Percentiles rank a stretch among this genome's conserved stretches.
These are phyloP conservation scores for Umimayanthus chanpuru DNA, from an alignment of 92 coral and sea anemone species.

Conservation along the genomic window DNA sequence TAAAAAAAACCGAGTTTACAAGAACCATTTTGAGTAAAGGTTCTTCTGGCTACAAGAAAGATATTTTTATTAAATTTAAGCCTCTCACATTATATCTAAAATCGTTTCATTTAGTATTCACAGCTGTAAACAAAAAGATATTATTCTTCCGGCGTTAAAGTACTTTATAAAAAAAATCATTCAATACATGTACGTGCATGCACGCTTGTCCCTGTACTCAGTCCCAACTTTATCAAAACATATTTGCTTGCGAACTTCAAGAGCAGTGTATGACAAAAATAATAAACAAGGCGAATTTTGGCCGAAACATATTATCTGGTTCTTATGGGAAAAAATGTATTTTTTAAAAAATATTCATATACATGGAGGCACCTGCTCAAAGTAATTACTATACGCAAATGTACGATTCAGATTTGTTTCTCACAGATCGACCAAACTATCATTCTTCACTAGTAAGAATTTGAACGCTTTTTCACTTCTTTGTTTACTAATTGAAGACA, in stretches of 20 bases:
- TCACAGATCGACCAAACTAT: no score
- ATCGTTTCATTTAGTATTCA: not conserved
- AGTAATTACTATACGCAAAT: not conserved
- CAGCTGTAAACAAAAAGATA: constrained; percentile 4
- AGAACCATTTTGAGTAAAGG: no score
- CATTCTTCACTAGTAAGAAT: no score
- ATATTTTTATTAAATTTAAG: not conserved
- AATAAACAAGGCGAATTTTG: no score
- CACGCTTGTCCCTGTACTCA: not conserved
- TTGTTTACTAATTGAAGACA: not conserved
- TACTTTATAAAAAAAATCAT: not conserved
- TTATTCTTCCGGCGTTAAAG: not conserved
- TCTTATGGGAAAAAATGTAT: no score
- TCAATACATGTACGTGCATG: not conserved
- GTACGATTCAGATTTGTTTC: not conserved
- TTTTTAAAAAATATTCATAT: no score
- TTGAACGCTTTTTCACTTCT: not conserved
- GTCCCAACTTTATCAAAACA: no score
- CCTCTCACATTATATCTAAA: not conserved
- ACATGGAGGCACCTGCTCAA: not conserved
- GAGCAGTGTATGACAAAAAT: no score
- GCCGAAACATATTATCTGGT: no score
- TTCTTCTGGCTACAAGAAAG: not conserved
- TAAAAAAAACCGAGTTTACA: no score
- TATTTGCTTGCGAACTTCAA: no score